Evolutionary conservation across 1,140 invertebrate species (phyloP).

Genomic region (Drosophila parabipectinata): DNA sequence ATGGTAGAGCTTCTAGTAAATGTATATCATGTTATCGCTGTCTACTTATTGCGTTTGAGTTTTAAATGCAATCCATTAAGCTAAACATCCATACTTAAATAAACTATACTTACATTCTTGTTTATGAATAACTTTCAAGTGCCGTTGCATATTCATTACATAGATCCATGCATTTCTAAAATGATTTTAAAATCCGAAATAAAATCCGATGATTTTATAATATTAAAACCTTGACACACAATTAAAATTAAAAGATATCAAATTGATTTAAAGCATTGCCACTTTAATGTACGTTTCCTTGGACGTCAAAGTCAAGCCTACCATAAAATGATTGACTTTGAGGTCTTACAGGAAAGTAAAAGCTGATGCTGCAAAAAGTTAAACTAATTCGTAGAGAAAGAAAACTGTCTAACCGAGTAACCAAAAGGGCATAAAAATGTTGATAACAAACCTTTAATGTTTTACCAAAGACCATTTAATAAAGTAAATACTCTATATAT

Average conservation of each 20-base stretch:
- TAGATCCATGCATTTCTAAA: slow-evolving; percentile 79
- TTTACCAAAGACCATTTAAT: slow-evolving; percentile 30
- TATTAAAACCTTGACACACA: slow-evolving; percentile 84
- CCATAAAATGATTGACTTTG: slow-evolving; percentile 40
- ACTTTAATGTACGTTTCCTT: slow-evolving; percentile 37
- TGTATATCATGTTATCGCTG: slow-evolving; percentile 45
- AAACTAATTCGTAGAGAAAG: slow-evolving; percentile 42
- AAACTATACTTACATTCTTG: slow-evolving; percentile 21
- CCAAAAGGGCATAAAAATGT: slow-evolving; percentile 55
- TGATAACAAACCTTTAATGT: slow-evolving; percentile 36
- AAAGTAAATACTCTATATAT: slow-evolving; percentile 17
- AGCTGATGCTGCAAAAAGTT: slow-evolving; percentile 52
- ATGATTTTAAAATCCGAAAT: slow-evolving; percentile 74
- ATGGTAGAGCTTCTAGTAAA: slow-evolving; percentile 48
- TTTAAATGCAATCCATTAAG: slow-evolving; percentile 45
- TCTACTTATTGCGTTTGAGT: slow-evolving; percentile 57
- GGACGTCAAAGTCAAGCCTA: slow-evolving; percentile 48
- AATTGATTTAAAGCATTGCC: slow-evolving; percentile 35
- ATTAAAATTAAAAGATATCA: slow-evolving; percentile 41
- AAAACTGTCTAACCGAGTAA: slow-evolving; percentile 40
- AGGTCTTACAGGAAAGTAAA: slow-evolving; percentile 31
- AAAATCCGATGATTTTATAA: slow-evolving; percentile 84
- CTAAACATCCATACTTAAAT: slow-evolving; percentile 27
- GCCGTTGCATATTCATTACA: slow-evolving; percentile 61
- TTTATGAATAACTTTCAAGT: slow-evolving; percentile 52